Evolutionary conservation across 2,888 invertebrate species (phyloP), one percentile per base, ranked within the genome.

Genomic region (Thecocarcelia acutangulata): DNA sequence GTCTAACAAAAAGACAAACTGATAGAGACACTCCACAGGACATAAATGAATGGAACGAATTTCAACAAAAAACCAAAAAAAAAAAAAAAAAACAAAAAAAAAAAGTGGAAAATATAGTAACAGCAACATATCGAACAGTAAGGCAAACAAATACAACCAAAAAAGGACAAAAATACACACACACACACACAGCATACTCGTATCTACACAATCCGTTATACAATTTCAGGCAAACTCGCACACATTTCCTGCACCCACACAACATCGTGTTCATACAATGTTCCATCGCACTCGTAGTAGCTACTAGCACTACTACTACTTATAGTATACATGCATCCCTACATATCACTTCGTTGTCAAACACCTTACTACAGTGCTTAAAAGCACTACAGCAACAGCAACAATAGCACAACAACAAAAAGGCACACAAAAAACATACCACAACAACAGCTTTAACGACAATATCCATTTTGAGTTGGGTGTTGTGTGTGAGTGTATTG

Each of bases 1-100:
- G 63, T 63, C 69, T 70, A 63, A 70, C 40, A 48, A 56, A 46
- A 54, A 54, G 50, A 78, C 64, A 72, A 66, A 72, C 50, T 72
- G 66, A 59, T 70, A 59, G 37, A 44, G 78, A 66, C 72, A 68
- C 66, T 79, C 46, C 59, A 61, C 76, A 79, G 78, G 78, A 79
- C 58, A 59, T n/a, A 73, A 73, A 50, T 73, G 72, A 73, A 79
- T 64, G 77, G 76, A 52, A 78, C 42, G 54, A 13, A 37, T 42
- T 76, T 13, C 24, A 17, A n/a, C n/a, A n/a, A n/a, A n/a, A n/a
- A n/a, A n/a, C n/a, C n/a, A n/a, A n/a, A n/a, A n/a, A n/a, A n/a
- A n/a, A n/a, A n/a, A n/a, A n/a, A n/a, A n/a, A n/a, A n/a, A n/a
- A n/a, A n/a, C n/a, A n/a, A n/a, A n/a, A 54, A 3, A 37, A 44